These are phyloP conservation scores for Anguilla megastoma DNA, from an alignment of 2,797 vertebrate genomes.

Conservation along the genomic window DNA sequence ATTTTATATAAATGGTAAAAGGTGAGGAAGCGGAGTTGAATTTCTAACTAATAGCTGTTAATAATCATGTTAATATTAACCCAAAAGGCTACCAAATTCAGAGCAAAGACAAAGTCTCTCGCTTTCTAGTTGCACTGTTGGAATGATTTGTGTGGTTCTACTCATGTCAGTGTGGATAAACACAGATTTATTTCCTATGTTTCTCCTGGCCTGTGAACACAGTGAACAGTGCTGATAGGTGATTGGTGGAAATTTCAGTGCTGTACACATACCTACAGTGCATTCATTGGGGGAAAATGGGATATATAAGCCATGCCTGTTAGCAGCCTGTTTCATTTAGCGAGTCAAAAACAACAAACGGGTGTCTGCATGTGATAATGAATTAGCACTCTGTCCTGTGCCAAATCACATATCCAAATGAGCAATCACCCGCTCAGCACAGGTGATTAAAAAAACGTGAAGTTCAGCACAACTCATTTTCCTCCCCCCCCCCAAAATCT, in stretches of 20 bases:
- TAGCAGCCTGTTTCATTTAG: too few relatives aligned
- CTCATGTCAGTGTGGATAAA: too few relatives aligned
- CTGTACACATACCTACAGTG: too few relatives aligned
- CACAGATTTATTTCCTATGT: background rate
- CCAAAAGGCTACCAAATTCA: too few relatives aligned
- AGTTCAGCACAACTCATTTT: background rate
- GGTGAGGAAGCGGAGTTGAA: background rate
- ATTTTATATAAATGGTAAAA: background rate
- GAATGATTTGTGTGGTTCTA: background rate
- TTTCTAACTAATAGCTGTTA: background rate
- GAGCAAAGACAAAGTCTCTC: too few relatives aligned
- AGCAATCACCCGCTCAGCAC: background rate
- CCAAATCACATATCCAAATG: background rate
- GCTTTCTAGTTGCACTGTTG: too few relatives aligned
- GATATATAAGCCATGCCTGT: too few relatives aligned
- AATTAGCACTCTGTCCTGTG: background rate
- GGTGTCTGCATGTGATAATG: too few relatives aligned
- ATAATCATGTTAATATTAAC: too few relatives aligned
- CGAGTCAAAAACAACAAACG: too few relatives aligned
- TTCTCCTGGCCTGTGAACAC: background rate
- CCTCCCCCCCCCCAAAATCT: background rate
- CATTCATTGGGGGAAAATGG: too few relatives aligned
- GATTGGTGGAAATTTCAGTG: background rate
- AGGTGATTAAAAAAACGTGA: background rate
- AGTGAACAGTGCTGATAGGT: background rate